Evolutionary conservation across 2,797 vertebrate species (phyloP), one percentile per base, ranked within the genome.

Genomic region (Gobio occitaniae): DNA sequence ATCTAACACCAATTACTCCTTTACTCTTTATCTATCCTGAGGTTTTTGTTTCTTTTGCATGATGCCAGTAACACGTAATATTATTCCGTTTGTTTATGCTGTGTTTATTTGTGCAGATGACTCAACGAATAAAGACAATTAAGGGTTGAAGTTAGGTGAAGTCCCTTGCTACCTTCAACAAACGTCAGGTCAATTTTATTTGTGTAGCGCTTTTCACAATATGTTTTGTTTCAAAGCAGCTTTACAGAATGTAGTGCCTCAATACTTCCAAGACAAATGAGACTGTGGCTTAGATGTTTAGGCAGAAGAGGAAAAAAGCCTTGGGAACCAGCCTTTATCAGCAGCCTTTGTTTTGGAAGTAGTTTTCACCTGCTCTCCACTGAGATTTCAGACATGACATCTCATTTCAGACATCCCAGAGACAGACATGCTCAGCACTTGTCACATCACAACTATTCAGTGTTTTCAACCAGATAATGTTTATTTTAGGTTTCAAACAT

Each of bases 91-190:
- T 76, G 54, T 79, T 74, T 48, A 44, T 10, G 47, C 63, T 76
- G 50, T 82, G 79, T 66, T 32, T 80, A 65, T 63, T 48, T 78
- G 70, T 44, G 76, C 2, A 17, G 54, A 79, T 78, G 65, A 76
- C 83, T 80, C 52, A 32, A 38, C 5, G 44, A 83, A 36, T 52
- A 65, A 66, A 72, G 61, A 61, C 54, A 87, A 80, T 83, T 63
- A 71, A 85, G 79, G 48, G 69, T 59, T 66, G 54, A 79, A 38
- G 52, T 52, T 29, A 52, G 61, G 54, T 25, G 36, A 77, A 78
- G 15, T 61, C 75, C 21, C 75, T 47, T 12, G 48, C 36, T 59
- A 54, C 32, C 65, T 63, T 63, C 17, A 48, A 16, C 19, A 47
- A 50, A 32, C 17, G 2, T 48, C 29, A 75, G 29, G 17, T 29